phyloP scores from a whole-genome alignment of 2,113 vertebrate species.

The Planiliza haematocheilus region DNA sequence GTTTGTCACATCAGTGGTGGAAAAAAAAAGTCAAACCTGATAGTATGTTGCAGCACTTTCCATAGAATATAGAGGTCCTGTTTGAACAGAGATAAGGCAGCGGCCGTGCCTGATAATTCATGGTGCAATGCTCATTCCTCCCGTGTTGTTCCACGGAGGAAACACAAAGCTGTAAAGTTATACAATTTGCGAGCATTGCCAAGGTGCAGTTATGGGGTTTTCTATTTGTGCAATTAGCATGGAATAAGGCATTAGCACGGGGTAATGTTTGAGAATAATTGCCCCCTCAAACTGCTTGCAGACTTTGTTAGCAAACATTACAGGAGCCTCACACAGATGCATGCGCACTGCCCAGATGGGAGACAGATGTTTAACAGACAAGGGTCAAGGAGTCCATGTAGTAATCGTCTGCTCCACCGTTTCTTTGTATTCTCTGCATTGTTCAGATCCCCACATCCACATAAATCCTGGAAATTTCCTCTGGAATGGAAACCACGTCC shows the following conservation, averaged over 20 bases:
- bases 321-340: conserved; percentile 45
- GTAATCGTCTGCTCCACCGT: conserved; percentile 68
- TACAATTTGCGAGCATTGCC: conserved; percentile 46
- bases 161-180: conserved; percentile 58
- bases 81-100: conserved; percentile 48
- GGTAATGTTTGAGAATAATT: conserved; percentile 69
- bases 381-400: conserved; percentile 74
- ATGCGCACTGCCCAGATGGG: conserved; percentile 69
- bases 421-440: conserved; percentile 66
- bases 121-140: conserved; percentile 27
- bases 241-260: conserved; percentile 63
- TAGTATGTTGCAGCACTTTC: conserved; percentile 47
- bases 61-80: conserved; percentile 35
- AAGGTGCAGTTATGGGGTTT: conserved; percentile 56
- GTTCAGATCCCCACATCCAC: conserved; percentile 71
- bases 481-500: conserved; percentile 77
- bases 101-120: conserved; percentile 26
- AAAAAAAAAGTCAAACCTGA: conserved; percentile 26
- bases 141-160: conserved; percentile 31
- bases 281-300: conserved; percentile 68
- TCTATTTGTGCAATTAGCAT: conserved; percentile 62
- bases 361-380: conserved; percentile 78
- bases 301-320: conserved; percentile 63
- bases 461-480: conserved; percentile 82
- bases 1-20: conserved; percentile 48